A percentile compares a stretch with the other conserved stretches of the same genome.
Conservation (phyloP, 2,797 vertebrate species). For the Triplophysa bombifrons region DNA sequence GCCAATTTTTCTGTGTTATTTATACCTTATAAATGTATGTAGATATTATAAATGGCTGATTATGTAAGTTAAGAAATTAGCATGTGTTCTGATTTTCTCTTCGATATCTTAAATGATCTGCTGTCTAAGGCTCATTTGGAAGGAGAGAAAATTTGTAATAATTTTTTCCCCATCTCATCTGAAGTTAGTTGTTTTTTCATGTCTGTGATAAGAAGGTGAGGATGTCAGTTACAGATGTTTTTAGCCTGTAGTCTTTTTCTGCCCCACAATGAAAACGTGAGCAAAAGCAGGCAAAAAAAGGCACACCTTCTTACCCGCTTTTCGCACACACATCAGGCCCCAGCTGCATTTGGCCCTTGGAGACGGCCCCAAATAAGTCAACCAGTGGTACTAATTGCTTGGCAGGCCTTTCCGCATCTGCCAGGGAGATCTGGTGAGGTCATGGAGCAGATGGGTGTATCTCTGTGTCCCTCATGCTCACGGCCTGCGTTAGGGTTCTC, state of each 20-base stretch:
- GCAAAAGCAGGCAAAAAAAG: constrained; percentile 32
- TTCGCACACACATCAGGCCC: constrained; percentile 40
- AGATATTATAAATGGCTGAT: too few relatives aligned
- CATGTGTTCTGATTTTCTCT: too few relatives aligned
- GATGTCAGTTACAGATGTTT: constrained; percentile 53
- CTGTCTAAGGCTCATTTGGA: constrained; percentile 6
- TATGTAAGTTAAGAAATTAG: too few relatives aligned
- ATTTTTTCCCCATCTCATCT: constrained; percentile 49
- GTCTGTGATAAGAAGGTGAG: constrained; percentile 54
- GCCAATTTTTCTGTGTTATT: too few relatives aligned
- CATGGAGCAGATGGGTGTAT: constrained; percentile 76
- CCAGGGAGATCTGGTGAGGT: constrained; percentile 76
- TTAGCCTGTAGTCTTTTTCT: constrained; percentile 42
- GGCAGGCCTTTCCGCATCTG: constrained; percentile 77
- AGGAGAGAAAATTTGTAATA: constrained; percentile 35
- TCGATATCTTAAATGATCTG: not conserved
- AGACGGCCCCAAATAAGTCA: constrained; percentile 76
- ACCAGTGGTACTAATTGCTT: constrained; percentile 78
- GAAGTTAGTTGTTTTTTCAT: constrained; percentile 61
- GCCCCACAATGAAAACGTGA: constrained; percentile 47
- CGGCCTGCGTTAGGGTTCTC: not conserved
- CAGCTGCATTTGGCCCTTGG: constrained; percentile 67
- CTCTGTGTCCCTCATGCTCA: constrained; percentile 26
- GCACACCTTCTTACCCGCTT: constrained; percentile 32
- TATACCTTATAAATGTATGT: too few relatives aligned